Evolutionary conservation across 2,797 vertebrate species (phyloP).

Genomic region (Pipistrellus kuhlii): DNA sequence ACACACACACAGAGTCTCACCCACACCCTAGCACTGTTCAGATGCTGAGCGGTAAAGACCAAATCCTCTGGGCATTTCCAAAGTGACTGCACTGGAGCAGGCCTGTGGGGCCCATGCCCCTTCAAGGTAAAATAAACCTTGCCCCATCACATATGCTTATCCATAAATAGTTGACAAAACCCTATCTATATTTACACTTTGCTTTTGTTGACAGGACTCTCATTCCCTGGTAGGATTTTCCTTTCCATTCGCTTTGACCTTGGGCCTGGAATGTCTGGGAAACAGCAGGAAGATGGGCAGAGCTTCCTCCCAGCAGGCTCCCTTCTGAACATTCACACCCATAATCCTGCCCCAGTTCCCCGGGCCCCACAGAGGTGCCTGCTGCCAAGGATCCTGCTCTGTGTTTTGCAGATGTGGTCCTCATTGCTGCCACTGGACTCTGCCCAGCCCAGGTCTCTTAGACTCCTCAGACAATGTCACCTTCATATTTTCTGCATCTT

Average conservation of each 20-base stretch:
- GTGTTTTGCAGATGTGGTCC: background rate
- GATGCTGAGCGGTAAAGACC: background rate
- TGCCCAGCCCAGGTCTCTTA: background rate
- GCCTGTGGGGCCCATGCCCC: background rate
- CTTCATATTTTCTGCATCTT: background rate
- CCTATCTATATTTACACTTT: background rate
- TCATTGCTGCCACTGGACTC: background rate
- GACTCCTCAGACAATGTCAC: background rate
- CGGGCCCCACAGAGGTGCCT: fast-evolving
- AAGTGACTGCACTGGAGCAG: constrained; percentile 48
- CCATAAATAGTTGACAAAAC: background rate
- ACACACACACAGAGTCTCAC: background rate
- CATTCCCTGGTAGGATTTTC: background rate
- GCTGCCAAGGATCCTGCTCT: background rate
- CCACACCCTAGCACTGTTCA: background rate
- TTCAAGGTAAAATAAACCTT: constrained; percentile 52
- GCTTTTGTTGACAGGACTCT: background rate
- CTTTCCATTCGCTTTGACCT: background rate
- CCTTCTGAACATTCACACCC: background rate
- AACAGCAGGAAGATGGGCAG: background rate
- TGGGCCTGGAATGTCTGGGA: background rate
- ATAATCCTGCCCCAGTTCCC: fast-evolving
- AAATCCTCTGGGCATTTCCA: constrained; percentile 40
- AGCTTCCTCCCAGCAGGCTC: background rate
- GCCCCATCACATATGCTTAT: background rate